These are phyloP conservation scores for Pachypeltis micranthus DNA, from an alignment of 1,140 invertebrate genomes.

Conservation along the genomic window DNA sequence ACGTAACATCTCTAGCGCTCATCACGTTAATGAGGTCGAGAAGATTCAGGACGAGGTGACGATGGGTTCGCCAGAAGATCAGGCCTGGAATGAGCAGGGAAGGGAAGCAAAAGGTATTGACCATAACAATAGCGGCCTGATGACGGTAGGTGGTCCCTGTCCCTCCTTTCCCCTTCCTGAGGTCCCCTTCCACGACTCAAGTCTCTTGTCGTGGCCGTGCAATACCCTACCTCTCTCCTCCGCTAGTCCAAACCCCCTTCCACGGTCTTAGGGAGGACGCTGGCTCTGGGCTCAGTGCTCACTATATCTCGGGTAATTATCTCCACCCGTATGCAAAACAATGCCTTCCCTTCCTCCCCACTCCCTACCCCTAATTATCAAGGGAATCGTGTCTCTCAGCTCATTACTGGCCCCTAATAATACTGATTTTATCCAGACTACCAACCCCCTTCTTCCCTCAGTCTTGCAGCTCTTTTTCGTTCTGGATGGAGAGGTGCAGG, in stretches of 20 bases:
- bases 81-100: too few species aligned
- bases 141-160: background rate
- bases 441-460: background rate
- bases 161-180: background rate
- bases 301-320: constrained; percentile 5
- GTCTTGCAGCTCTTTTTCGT: background rate
- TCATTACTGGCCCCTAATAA: constrained; percentile 8
- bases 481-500: background rate
- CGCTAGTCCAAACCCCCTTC: background rate
- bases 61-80: background rate
- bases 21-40: too few species aligned
- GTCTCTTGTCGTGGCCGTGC: too few species aligned
- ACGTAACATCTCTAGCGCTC: too few species aligned
- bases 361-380: constrained; percentile 7
- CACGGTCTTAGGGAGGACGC: background rate
- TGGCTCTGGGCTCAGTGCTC: background rate
- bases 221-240: background rate
- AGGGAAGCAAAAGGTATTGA: too few species aligned
- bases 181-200: too few species aligned
- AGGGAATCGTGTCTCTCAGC: constrained; percentile 9
- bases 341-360: background rate
- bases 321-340: constrained; percentile 4
- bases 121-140: constrained; percentile 6
- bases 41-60: too few species aligned
- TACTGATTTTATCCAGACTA: constrained; percentile 1